These are phyloP conservation scores for Mesopsocus fuscifrons DNA, from an alignment of 2,888 invertebrate species.

Conservation along the genomic window DNA sequence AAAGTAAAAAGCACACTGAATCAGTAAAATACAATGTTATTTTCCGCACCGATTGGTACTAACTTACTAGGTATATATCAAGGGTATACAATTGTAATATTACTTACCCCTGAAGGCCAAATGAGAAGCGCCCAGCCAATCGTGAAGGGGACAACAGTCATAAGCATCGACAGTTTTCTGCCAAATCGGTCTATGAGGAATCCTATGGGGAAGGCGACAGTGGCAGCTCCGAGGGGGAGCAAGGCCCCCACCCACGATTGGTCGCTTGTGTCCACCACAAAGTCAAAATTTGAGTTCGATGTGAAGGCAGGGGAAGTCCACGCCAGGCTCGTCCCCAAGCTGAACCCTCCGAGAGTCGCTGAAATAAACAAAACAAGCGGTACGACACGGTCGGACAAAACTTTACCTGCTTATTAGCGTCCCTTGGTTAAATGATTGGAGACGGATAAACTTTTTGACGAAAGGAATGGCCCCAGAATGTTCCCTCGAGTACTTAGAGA, in stretches of 20 bases:
- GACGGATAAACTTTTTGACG: no score
- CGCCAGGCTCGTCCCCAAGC: conserved; percentile 52
- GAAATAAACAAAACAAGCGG: conserved; percentile 20
- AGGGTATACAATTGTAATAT: no score
- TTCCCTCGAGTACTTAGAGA: no score
- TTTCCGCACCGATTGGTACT: no score
- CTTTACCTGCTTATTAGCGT: no score
- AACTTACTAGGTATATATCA: no score
- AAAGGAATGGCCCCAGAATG: no score
- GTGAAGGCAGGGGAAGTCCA: conserved; percentile 58
- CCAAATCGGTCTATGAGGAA: conserved; percentile 46
- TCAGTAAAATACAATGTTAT: no score
- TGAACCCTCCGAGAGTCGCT: conserved; percentile 61
- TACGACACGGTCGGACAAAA: no score
- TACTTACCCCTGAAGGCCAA: conserved; percentile 34
- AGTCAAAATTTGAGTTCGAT: conserved; percentile 21
- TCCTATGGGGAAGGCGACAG: conserved; percentile 53
- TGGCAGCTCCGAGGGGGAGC: conserved; percentile 52
- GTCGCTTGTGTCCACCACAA: conserved; percentile 27
- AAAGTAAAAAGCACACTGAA: no score
- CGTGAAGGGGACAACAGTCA: conserved; percentile 43
- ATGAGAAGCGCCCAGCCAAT: conserved; percentile 56
- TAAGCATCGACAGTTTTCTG: conserved; percentile 47
- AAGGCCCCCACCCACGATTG: conserved; percentile 54
- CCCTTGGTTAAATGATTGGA: no score